Evolutionary conservation across 2,113 vertebrate species (phyloP), one percentile per base, ranked within the genome.

Genomic region (Carlito syrichta): DNA sequence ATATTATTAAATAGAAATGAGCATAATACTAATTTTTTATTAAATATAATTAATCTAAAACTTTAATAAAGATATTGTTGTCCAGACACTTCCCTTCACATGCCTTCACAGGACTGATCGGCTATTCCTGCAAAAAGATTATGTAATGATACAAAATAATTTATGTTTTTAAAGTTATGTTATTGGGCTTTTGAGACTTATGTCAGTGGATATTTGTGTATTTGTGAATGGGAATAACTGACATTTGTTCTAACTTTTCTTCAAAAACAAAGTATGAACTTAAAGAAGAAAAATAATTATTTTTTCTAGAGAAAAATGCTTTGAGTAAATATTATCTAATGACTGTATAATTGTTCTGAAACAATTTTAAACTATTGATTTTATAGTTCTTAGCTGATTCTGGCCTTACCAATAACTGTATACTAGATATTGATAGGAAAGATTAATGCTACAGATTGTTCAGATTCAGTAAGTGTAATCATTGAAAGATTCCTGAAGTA

Each of bases 161-260:
- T 87, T 79, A 19, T 23, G 66, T 54, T 35, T 13, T 56, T 79
- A 54, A 69, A 89, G 71, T 66, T 95, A 30, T 48, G 76, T 95
- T 94, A 56, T 82, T 96, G 52, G 32, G 25, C 9, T 96, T 94
- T 74, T 79, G 97, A 76, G 60, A 76, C 93, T 95, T 97, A 30
- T 94, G 60, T 94, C 94, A 81, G 9, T 77, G 12, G 68, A 11
- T 96, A 3, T 85, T 78, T 95, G 13, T 96, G 3, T 95, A 91
- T 81, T 94, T 94, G 58, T 60, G 54, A 97, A 22, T 91, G 43
- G 25, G 50, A 90, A 23, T 13, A 93, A 40, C 83, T 84, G 50
- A 48, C 71, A 94, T 92, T 96, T 96, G n/a, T 94, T 88, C 38
- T 93, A 81, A 78, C 19, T 88, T 92, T 23, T 92, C 48, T 87